These are phyloP conservation scores for Drosophila melanogaster DNA, from an alignment of 1,140 invertebrate species.

Conservation along the genomic window DNA sequence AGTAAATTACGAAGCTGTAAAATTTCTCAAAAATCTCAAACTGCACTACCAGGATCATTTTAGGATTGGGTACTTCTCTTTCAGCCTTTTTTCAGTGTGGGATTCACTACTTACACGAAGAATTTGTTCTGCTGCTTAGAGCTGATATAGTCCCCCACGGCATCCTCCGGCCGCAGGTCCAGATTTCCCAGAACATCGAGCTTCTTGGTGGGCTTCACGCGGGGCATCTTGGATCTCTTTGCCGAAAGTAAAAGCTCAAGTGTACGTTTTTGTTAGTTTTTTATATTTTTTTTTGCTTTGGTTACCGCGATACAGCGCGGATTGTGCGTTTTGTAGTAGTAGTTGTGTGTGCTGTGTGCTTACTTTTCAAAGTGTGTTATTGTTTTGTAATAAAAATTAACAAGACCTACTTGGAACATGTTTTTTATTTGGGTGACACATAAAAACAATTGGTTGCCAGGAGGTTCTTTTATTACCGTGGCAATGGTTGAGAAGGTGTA, in stretches of 20 bases:
- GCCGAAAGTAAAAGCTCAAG: conserved; percentile 5
- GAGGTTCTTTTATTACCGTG: conserved; percentile 13
- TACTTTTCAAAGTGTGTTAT: conserved; percentile 20
- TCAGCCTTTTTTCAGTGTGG: background rate
- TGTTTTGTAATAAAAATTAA: conserved; percentile 37
- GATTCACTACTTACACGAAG: conserved; percentile 68
- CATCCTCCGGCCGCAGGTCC: conserved; percentile 77
- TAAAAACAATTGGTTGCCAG: conserved; percentile 41
- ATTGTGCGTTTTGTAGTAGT: conserved; percentile 2
- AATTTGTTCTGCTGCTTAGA: conserved; percentile 73
- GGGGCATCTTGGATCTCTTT: conserved; percentile 66
- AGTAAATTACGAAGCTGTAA: too few relatives aligned
- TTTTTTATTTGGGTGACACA: conserved; percentile 22
- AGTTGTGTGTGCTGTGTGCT: conserved; percentile 5
- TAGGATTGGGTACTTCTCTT: too few relatives aligned
- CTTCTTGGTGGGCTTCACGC: conserved; percentile 74
- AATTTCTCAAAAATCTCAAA: too few relatives aligned
- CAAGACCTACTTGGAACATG: conserved; percentile 48
- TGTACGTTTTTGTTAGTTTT: background rate
- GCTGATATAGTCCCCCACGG: conserved; percentile 65
- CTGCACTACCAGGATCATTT: too few relatives aligned
- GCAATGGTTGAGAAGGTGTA: conserved; percentile 4
- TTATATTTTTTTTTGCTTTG: conserved; percentile 4
- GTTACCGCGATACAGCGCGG: conserved; percentile 2
- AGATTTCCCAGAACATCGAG: conserved; percentile 80